Evolutionary conservation across 2,888 invertebrate genomes (phyloP), one percentile per base, ranked within the genome.

Genomic region (Morpho helenor): DNA sequence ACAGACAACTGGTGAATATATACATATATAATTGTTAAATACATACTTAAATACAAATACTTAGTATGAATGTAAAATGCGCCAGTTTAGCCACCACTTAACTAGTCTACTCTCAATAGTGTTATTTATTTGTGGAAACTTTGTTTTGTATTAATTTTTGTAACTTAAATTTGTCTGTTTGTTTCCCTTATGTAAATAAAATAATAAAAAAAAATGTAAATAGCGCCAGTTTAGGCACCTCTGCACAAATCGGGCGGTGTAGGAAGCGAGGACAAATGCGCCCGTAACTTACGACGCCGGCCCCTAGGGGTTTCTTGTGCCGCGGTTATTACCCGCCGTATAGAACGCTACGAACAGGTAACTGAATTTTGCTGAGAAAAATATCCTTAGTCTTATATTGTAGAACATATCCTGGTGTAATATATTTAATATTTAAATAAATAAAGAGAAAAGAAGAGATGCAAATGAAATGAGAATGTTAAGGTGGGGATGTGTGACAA

Each of bases 221-320:
- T 42, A 57, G 54, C 53, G 55, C 39, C 45, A 56, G 56, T 58
- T 52, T 57, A 52, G 56, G 42, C 39, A 46, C 49, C 60, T 23
- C 47, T 22, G 67, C 65, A 56, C 70, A 73, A 78, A 85, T 87
- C 83, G 80, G 84, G 82, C 82, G 82, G 77, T 79, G 71, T 70
- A 76, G 82, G 82, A 78, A 86, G 82, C 86, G 75, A 74, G 77
- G 80, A 87, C 87, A 87, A 88, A 89, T 88, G 84, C 71, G 80
- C 67, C 74, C 69, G 82, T 88, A 80, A 85, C 79, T 88, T 86
- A 87, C 75, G 63, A 59, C 71, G 67, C 73, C 44, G 42, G 40
- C 53, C 78, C 75, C 81, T 69, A 64, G 77, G 82, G 84, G 79
- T 84, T 84, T 82, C 85, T 82, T 85, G 80, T 79, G 80, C 78